Percentiles rank a stretch among this genome's conserved stretches.
phyloP scores from a whole-genome alignment of 1,140 invertebrate species.

The Agrypnia vestita region DNA sequence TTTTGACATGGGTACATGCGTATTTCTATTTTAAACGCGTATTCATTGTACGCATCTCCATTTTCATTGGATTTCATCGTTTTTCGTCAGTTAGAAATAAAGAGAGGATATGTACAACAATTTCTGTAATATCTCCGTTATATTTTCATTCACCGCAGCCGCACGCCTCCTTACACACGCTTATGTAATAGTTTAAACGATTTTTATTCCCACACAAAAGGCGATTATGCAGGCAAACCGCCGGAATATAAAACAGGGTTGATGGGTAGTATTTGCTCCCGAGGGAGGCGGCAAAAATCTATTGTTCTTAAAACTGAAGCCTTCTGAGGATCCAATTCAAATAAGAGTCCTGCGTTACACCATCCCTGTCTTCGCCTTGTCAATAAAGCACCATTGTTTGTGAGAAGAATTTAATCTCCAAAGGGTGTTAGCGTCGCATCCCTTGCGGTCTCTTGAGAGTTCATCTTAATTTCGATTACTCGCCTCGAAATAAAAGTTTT shows the following conservation, averaged over 20 bases:
- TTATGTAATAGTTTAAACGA: constrained; percentile 1
- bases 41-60: too few relatives aligned
- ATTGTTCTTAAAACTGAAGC: constrained; percentile 54
- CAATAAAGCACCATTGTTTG: constrained; percentile 57
- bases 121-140: too few relatives aligned
- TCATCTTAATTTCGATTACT: constrained; percentile 49
- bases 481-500: neutral
- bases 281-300: constrained; percentile 38
- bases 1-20: too few relatives aligned
- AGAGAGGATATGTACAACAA: too few relatives aligned
- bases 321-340: constrained; percentile 54
- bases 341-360: constrained; percentile 53
- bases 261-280: neutral
- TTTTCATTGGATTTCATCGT: too few relatives aligned
- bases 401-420: constrained; percentile 58
- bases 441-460: constrained; percentile 36
- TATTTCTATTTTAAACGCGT: too few relatives aligned
- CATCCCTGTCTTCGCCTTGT: constrained; percentile 41
- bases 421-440: constrained; percentile 14
- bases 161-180: too few relatives aligned
- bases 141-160: too few relatives aligned
- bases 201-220: neutral
- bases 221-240: neutral
- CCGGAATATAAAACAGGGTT: constrained; percentile 7
- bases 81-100: too few relatives aligned